A percentile compares a stretch with the other conserved stretches of the same genome.
phyloP scores from a whole-genome alignment of 2,113 vertebrate species.

The Rhipidura dahli region DNA sequence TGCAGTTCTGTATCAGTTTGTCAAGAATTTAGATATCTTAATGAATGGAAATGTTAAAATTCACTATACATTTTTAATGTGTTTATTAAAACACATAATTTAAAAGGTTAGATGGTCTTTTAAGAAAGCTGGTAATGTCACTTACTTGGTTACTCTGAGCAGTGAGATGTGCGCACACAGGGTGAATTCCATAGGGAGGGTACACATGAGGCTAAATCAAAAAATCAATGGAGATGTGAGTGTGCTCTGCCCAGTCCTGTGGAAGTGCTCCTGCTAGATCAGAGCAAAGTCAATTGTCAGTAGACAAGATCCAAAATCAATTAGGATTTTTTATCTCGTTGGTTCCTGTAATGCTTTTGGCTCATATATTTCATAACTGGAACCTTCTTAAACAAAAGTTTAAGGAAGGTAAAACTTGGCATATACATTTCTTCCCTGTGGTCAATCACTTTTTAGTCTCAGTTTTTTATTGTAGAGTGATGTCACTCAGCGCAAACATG shows the following conservation, averaged over 20 bases:
- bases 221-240: background rate
- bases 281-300: background rate
- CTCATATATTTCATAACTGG: background rate
- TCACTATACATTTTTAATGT: background rate
- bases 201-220: background rate
- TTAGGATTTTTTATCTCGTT: background rate
- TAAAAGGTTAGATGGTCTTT: background rate
- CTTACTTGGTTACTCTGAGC: background rate
- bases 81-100: background rate
- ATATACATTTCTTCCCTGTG: background rate
- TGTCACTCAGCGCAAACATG: background rate
- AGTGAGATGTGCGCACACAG: background rate
- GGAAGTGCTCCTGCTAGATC: background rate
- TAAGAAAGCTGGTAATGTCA: background rate
- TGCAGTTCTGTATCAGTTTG: background rate
- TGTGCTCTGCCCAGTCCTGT: background rate
- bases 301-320: background rate
- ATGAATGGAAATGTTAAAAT: background rate
- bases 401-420: background rate
- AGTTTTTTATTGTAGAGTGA: background rate
- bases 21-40: background rate
- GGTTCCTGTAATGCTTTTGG: background rate
- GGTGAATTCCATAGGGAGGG: background rate
- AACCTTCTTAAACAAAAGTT: background rate
- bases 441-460: background rate